A percentile compares a stretch with the other conserved stretches of the same genome.
phyloP scores from a whole-genome alignment of 2,113 vertebrate genomes.

The Daubentonia madagascariensis region DNA sequence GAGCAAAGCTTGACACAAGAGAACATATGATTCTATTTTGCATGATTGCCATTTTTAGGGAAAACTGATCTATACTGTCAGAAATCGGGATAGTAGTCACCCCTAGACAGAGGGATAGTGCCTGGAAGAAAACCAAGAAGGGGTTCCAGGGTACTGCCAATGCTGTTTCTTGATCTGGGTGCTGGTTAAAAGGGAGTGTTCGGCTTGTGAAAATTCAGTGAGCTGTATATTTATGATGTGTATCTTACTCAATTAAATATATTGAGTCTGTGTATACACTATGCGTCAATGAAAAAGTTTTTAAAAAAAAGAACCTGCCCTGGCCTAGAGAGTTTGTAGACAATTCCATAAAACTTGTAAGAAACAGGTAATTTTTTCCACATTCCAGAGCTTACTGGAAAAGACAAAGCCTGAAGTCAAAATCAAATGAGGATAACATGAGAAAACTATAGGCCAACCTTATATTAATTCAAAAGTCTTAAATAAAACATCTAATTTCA shows the following conservation, averaged over 20 bases:
- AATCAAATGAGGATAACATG: background rate
- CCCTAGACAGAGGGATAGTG: background rate
- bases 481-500: background rate
- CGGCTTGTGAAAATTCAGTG: background rate
- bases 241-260: background rate
- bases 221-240: background rate
- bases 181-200: background rate
- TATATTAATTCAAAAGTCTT: background rate
- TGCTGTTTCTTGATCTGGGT: background rate
- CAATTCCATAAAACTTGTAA: background rate
- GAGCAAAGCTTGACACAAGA: background rate
- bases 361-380: background rate
- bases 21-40: background rate
- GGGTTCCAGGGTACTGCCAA: background rate
- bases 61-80: background rate
- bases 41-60: background rate
- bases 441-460: background rate
- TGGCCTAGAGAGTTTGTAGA: background rate
- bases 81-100: background rate
- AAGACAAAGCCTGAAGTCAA: background rate
- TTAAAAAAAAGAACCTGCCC: background rate
- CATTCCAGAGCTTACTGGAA: background rate
- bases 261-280: background rate
- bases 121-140: background rate
- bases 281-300: background rate